Conservation (phyloP, 2,797 vertebrate species). For the Lithobates pipiens region DNA sequence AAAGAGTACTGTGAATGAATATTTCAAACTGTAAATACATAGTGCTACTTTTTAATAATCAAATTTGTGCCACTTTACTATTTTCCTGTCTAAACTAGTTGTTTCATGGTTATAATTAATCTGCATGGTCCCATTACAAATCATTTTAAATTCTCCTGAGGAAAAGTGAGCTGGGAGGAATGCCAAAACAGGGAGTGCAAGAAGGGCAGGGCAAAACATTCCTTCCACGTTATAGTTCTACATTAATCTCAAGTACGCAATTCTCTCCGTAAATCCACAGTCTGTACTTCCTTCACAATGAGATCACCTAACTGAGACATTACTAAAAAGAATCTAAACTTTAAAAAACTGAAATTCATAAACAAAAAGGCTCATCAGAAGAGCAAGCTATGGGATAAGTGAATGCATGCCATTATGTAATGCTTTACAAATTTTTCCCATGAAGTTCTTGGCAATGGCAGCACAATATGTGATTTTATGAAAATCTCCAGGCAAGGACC, state of each 20-base stretch:
- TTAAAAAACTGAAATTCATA: background rate
- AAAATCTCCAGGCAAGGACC: background rate
- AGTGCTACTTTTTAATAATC: background rate
- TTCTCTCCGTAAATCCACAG: conserved; percentile 22
- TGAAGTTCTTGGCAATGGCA: background rate
- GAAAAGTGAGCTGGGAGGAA: conserved; percentile 37
- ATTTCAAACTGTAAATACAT: background rate
- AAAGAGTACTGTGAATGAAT: background rate
- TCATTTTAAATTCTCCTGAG: conserved; percentile 38
- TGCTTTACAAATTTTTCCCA: background rate
- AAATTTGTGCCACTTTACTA: background rate
- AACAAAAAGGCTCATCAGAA: background rate
- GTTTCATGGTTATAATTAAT: conserved; percentile 26
- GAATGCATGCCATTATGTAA: background rate
- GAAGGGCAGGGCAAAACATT: conserved; percentile 50
- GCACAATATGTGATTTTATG: background rate
- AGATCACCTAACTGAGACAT: conserved; percentile 26
- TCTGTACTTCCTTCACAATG: conserved; percentile 22
- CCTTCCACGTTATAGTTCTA: conserved; percentile 46
- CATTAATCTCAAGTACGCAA: conserved; percentile 41
- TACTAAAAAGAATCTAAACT: background rate
- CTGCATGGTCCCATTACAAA: background rate
- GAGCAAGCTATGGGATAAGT: background rate
- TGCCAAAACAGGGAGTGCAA: conserved; percentile 49
- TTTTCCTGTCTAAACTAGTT: background rate